These are phyloP conservation scores for Chydorus sphaericus DNA, from an alignment of 2,888 invertebrate genomes.

Conservation along the genomic window DNA sequence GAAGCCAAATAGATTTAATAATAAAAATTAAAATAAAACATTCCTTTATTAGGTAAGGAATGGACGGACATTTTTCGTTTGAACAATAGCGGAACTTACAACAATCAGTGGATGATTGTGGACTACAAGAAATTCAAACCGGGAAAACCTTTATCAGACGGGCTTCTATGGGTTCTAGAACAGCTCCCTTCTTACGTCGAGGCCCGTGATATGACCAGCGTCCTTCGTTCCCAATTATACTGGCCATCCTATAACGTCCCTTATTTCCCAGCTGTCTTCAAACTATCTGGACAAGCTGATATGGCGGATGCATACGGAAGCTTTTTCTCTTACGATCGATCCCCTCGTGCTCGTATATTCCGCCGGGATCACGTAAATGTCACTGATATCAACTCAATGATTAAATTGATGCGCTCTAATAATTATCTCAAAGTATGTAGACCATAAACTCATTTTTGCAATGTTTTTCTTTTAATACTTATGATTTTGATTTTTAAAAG, in stretches of 20 bases:
- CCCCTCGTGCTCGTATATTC: conserved; percentile 48
- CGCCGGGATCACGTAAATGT: conserved; percentile 42
- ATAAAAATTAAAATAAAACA: too few relatives aligned
- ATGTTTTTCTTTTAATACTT: too few relatives aligned
- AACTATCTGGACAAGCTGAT: conserved; percentile 42
- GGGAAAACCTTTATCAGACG: conserved; percentile 18
- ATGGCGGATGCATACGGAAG: conserved; percentile 38
- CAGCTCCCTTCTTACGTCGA: conserved; percentile 52
- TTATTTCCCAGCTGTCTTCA: conserved; percentile 45
- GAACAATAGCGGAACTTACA: conserved; percentile 65
- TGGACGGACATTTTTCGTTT: conserved; percentile 56
- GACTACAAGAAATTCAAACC: conserved; percentile 50
- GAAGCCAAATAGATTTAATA: too few relatives aligned
- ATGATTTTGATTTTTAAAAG: too few relatives aligned
- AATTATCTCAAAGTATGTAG: too few relatives aligned
- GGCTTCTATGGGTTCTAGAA: conserved; percentile 48
- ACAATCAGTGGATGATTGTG: conserved; percentile 74
- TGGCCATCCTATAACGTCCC: conserved; percentile 61
- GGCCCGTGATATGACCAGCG: conserved; percentile 47
- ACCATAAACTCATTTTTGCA: conserved; percentile 43
- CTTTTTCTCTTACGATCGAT: conserved; percentile 46
- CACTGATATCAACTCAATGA: conserved; percentile 41
- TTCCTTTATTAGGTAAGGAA: conserved; percentile 30
- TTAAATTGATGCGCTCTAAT: conserved; percentile 46
- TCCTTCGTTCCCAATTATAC: conserved; percentile 45